phyloP scores from a whole-genome alignment of 1,140 invertebrate species.

The Tetragonula clypearis region DNA sequence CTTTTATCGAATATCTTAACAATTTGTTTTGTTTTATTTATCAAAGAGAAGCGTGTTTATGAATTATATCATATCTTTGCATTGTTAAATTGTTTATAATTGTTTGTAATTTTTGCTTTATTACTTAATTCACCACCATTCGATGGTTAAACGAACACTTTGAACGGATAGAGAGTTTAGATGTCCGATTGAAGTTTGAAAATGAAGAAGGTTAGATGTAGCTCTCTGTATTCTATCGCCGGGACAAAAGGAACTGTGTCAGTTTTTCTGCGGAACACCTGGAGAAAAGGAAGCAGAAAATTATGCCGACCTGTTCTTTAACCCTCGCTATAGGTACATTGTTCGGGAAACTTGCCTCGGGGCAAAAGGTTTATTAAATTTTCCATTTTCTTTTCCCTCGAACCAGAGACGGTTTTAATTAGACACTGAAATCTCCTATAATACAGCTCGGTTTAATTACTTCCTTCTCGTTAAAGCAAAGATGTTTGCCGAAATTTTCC shows the following conservation, averaged over 20 bases:
- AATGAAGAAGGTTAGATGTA: neutral
- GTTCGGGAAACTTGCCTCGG: neutral
- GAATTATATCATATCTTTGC: too few relatives aligned
- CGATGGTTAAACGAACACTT: neutral
- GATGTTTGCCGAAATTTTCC: neutral
- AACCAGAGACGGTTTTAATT: neutral
- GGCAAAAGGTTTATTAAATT: neutral
- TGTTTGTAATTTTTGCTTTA: too few relatives aligned
- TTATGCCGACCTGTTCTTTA: neutral
- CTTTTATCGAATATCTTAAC: too few relatives aligned
- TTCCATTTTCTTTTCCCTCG: neutral
- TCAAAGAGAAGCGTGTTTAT: too few relatives aligned
- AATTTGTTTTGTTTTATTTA: too few relatives aligned
- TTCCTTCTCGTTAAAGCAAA: neutral
- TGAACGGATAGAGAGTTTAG: neutral
- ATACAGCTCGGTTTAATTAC: neutral
- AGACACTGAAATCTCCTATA: neutral
- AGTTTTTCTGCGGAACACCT: neutral
- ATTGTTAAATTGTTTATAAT: too few relatives aligned
- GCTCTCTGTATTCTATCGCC: neutral
- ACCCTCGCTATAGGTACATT: neutral
- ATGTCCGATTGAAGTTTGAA: neutral
- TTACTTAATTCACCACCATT: neutral
- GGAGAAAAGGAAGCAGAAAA: neutral
- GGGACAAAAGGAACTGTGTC: constrained; percentile 10